Conservation (phyloP, 2,113 vertebrate species). For the Cephalopterus ornatus region DNA sequence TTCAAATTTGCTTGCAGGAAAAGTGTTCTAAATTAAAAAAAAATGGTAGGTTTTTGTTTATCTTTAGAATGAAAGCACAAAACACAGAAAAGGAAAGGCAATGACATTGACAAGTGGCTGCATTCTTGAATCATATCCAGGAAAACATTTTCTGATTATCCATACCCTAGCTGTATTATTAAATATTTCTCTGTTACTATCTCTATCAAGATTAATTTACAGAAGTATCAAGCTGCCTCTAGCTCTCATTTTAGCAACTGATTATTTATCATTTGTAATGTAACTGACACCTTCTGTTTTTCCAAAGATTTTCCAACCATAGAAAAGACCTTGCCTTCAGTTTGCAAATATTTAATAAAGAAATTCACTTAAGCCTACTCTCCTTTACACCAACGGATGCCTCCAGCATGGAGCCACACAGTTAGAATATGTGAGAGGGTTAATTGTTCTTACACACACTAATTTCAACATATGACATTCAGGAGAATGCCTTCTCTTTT, state of each 20-base stretch:
- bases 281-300: background rate
- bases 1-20: background rate
- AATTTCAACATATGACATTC: background rate
- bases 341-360: background rate
- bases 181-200: background rate
- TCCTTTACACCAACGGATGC: background rate
- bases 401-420: background rate
- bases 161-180: background rate
- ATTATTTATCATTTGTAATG: background rate
- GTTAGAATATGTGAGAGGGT: fast-evolving
- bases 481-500: background rate
- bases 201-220: background rate
- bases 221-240: background rate
- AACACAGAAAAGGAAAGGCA: background rate
- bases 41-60: background rate
- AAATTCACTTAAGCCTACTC: background rate
- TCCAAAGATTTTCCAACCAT: background rate
- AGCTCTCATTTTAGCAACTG: background rate
- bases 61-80: background rate
- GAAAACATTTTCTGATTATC: background rate
- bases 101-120: background rate
- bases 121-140: background rate
- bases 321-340: background rate
- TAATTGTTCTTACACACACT: background rate
- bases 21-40: background rate